phyloP scores from a whole-genome alignment of 2,797 vertebrate genomes.

The Sebastes paucispinis region DNA sequence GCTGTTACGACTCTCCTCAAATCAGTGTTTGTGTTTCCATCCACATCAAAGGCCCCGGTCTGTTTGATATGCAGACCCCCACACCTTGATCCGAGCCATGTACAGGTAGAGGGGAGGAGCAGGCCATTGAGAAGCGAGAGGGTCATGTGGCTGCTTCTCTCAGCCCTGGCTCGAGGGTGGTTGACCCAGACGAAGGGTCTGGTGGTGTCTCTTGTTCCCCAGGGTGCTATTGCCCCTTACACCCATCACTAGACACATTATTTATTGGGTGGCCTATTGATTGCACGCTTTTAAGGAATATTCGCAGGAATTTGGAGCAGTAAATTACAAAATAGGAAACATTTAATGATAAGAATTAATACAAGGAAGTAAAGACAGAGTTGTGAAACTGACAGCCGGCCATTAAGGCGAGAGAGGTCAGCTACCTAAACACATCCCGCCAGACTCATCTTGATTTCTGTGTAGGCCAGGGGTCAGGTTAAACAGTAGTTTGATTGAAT shows the following conservation, averaged over 20 bases:
- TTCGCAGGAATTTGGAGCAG: constrained; percentile 17
- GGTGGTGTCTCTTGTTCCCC: constrained; percentile 76
- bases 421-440: constrained; percentile 61
- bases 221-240: constrained; percentile 69
- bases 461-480: constrained; percentile 80
- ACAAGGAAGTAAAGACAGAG: neutral
- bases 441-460: constrained; percentile 76
- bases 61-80: constrained; percentile 87
- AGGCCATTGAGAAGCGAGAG: constrained; percentile 74
- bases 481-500: constrained; percentile 88
- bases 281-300: constrained; percentile 50
- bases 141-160: constrained; percentile 72
- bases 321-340: neutral
- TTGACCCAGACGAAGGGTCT: constrained; percentile 81
- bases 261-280: constrained; percentile 66
- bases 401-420: constrained; percentile 46
- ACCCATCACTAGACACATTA: constrained; percentile 60
- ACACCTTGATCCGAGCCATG: constrained; percentile 81
- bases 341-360: neutral
- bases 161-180: constrained; percentile 78
- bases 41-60: constrained; percentile 82
- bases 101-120: constrained; percentile 85
- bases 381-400: neutral
- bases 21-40: constrained; percentile 86
- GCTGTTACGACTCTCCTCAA: constrained; percentile 86